Evolutionary conservation across 2,888 invertebrate species (phyloP).

Genomic region (Drosophila picticornis): DNA sequence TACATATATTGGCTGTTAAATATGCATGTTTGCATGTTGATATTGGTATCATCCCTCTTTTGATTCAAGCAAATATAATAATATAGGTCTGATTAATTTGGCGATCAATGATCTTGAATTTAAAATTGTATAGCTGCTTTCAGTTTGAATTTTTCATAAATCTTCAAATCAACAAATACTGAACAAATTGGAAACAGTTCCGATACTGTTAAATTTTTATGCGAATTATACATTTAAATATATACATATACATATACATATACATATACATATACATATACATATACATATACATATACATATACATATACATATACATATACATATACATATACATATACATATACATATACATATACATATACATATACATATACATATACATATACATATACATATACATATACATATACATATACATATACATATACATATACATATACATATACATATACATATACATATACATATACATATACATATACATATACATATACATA

Average conservation of each 20-base stretch:
- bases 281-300: not conserved
- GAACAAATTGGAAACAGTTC: not conserved
- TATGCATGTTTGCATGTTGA: slow-evolving; percentile 24
- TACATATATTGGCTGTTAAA: slow-evolving; percentile 21
- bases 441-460: not conserved
- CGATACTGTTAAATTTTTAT: not conserved
- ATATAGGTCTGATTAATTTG: not conserved
- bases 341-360: not conserved
- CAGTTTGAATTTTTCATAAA: not conserved
- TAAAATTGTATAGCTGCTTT: not conserved
- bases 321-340: not conserved
- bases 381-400: not conserved
- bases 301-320: not conserved
- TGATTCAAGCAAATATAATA: not conserved
- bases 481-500: not conserved
- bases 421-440: not conserved
- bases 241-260: fast-evolving
- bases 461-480: not conserved
- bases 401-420: not conserved
- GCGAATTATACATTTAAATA: not conserved
- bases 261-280: not conserved
- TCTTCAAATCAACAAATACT: not conserved
- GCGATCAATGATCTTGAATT: not conserved
- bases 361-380: not conserved
- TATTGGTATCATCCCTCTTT: slow-evolving; percentile 11